Base-by-base conservation (phyloP, 2,113 vertebrate species). In the Corythornis vintsioides region DNA sequence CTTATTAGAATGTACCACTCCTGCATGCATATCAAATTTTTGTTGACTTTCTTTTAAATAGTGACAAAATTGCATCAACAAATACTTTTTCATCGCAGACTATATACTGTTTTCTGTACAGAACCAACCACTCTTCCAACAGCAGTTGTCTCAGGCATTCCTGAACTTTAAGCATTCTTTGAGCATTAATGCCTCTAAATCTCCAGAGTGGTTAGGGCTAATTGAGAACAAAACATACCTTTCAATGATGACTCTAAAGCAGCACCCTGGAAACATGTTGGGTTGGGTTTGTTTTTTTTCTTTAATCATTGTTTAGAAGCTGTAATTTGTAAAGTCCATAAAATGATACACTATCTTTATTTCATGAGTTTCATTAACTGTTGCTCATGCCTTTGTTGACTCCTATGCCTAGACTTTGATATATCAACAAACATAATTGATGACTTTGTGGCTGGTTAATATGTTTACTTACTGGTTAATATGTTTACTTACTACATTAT, bases 401-500 rank as follows among this genome's bases (percentile, higher is more conserved):
- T 87, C 35, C 29, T 80, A 25, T 24, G 35, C 66, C 71, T 76
- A 71, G 71, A 84, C 60, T 90, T 86, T 65, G 86, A 69, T 84
- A 69, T 65, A 86, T 31, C 43, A 89, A 89, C 63, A 95, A 90
- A 42, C 17, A 42, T 26, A 52, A 85, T 87, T 90, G 85, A 92
- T 66, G 42, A 76, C 24, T 69, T 78, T 21, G 9, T 84, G 63
- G 28, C 42, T 89, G 45, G 28, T 70, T 87, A 76, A 85, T 86
- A 81, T 43, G 35, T 88, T 94, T 91, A 88, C 83, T 91, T 88
- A 56, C 17, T 80, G 56, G 33, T 77, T 95, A 78, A 94, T 91
- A 83, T 47, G 29, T 84, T 95, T 89, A 79, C 63, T 87, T 80
- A 55, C 31, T 76, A 56, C 29, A 33, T 83, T 93, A 94, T 91